Evolutionary conservation across 2,113 vertebrate genomes (phyloP), one percentile per base, ranked within the genome.

Genomic region (Anseranas semipalmata): DNA sequence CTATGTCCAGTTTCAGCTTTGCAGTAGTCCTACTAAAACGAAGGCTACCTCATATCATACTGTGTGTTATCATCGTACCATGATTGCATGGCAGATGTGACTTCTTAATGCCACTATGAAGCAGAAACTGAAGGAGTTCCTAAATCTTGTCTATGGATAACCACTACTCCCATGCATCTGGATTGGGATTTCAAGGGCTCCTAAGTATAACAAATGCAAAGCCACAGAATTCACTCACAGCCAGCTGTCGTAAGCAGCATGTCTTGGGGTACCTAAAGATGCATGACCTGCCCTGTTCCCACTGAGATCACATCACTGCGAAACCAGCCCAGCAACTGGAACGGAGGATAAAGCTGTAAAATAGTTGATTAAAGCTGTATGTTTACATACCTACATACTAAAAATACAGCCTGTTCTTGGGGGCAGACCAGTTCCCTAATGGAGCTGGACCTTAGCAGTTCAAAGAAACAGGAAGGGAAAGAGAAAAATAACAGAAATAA

Each of bases 401-500:
- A 95, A 89, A 89, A 85, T 32, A 91, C 13, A 68, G n/a, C 15
- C 43, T 43, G 46, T 59, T 93, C 1, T 2, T 79, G 11, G 35
- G 24, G 50, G 45, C 22, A 82, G 28, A 48, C 21, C 3, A 6
- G 18, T 65, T 65, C 48, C n/a, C 22, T 72, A 74, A 67, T 1
- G 2, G 37, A 90, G 48, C 0, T 71, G 73, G 43, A 85, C 7
- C 5, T 20, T 3, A 72, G 35, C 10, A 5, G 32, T 87, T 87
- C 65, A 95, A 82, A 89, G 43, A 87, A 92, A 92, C 65, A 77
- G 46, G 88, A 94, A 78, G 32, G 35, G 15, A 90, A 93, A 63
- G 46, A 18, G 35, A 72, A 82, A 88, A 74, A 59, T 37, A 84
- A 71, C 6, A 85, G 66, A 87, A 93, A 68, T 15, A 50, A 68